Evolutionary conservation across 2,113 vertebrate genomes (phyloP).

Genomic region (Lagopus leucura): DNA sequence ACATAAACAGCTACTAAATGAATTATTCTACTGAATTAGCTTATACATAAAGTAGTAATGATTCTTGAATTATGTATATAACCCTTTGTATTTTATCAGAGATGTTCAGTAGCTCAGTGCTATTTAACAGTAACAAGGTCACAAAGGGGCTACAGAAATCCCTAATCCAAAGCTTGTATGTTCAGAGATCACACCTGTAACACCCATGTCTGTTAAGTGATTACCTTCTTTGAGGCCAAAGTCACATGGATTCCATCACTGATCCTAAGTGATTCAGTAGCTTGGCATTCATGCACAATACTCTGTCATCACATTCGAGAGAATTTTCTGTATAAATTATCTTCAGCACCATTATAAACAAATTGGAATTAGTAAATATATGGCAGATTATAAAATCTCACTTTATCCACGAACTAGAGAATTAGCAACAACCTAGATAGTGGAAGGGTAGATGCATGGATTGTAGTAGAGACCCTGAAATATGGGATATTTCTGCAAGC

Average conservation of each 20-base stretch:
- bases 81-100: not conserved
- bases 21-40: not conserved
- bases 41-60: not conserved
- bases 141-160: not conserved
- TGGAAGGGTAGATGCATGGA: not conserved
- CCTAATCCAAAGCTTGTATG: not conserved
- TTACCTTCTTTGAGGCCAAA: not conserved
- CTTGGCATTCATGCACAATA: not conserved
- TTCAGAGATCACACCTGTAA: too few relatives aligned
- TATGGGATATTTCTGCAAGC: not conserved
- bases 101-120: not conserved
- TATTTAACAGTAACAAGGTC: not conserved
- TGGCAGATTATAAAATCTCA: not conserved
- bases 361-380: not conserved
- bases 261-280: not conserved
- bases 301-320: not conserved
- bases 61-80: not conserved
- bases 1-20: not conserved
- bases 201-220: too few relatives aligned
- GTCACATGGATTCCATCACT: too few relatives aligned
- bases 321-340: not conserved
- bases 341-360: not conserved
- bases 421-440: not conserved
- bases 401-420: not conserved
- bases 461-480: not conserved